These are phyloP conservation scores for Nipponacmea schrenckii DNA, from an alignment of 2,888 invertebrate genomes.

Conservation along the genomic window DNA sequence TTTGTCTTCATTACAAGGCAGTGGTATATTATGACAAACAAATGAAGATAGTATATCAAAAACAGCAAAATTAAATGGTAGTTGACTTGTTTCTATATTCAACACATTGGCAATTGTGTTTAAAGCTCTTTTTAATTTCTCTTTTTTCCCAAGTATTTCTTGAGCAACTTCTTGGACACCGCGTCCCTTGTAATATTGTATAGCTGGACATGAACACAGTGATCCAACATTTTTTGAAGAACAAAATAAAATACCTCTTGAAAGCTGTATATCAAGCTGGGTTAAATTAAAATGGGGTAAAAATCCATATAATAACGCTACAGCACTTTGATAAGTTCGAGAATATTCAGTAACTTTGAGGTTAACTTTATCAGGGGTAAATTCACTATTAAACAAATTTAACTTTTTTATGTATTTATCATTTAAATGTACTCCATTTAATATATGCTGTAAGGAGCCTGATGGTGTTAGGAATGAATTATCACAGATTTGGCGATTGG, in stretches of 20 bases:
- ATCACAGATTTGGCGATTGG: constrained; percentile 72
- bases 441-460: constrained; percentile 84
- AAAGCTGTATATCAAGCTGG: constrained; percentile 73
- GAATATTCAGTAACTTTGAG: constrained; percentile 86
- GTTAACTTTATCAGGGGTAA: constrained; percentile 67
- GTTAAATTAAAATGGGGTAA: constrained; percentile 76
- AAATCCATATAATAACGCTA: constrained; percentile 81
- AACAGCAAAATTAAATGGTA: constrained; percentile 74
- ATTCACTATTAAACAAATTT: constrained; percentile 55
- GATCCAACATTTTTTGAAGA: constrained; percentile 82
- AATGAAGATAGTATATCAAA: constrained; percentile 86
- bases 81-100: constrained; percentile 73
- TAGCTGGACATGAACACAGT: constrained; percentile 81
- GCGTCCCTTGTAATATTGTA: constrained; percentile 72
- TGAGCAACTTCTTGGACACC: constrained; percentile 9
- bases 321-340: constrained; percentile 89
- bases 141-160: not conserved
- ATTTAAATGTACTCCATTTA: constrained; percentile 77
- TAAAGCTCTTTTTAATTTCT: not conserved
- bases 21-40: constrained; percentile 83
- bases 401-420: constrained; percentile 62
- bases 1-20: constrained; percentile 78
- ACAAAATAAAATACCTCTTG: constrained; percentile 43
- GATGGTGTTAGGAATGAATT: constrained; percentile 85
- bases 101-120: constrained; percentile 18